Evolutionary conservation across 1,140 invertebrate species (phyloP).

Genomic region (Drosophila carrolli): DNA sequence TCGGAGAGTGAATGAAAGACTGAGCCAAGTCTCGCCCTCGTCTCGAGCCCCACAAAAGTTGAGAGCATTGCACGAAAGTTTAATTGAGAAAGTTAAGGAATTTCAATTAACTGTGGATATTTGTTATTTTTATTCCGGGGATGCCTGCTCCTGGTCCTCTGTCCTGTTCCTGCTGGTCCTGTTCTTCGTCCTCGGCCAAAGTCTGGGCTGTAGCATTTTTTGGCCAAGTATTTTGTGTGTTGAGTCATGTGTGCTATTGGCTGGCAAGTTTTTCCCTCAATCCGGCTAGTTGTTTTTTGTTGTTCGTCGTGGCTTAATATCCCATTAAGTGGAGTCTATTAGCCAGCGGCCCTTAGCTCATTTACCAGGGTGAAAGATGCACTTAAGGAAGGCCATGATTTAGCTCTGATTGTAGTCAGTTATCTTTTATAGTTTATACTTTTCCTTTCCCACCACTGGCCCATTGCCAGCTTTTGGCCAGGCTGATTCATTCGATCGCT

Average conservation of each 20-base stretch:
- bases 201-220: slow-evolving; percentile 25
- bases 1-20: slow-evolving; percentile 46
- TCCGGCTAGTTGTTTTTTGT: slow-evolving; percentile 26
- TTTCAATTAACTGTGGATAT: slow-evolving; percentile 84
- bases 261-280: slow-evolving; percentile 61
- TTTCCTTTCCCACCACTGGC: not conserved
- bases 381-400: slow-evolving; percentile 18
- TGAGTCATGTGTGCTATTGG: slow-evolving; percentile 80
- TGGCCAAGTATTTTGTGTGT: slow-evolving; percentile 69
- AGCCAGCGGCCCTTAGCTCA: slow-evolving; percentile 57
- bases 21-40: slow-evolving; percentile 44
- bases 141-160: slow-evolving; percentile 22
- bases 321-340: slow-evolving; percentile 73
- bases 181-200: not conserved
- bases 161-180: slow-evolving; percentile 10
- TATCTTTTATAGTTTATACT: slow-evolving; percentile 34
- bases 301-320: slow-evolving; percentile 57
- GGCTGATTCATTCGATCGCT: slow-evolving; percentile 21
- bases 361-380: slow-evolving; percentile 40
- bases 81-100: slow-evolving; percentile 84
- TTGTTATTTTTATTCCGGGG: slow-evolving; percentile 81
- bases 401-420: slow-evolving; percentile 19
- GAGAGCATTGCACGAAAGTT: slow-evolving; percentile 81
- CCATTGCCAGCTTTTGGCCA: slow-evolving; percentile 22
- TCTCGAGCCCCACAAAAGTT: slow-evolving; percentile 59